Conservation (phyloP, 2,113 vertebrate genomes). For the Apodemus speciosus region DNA sequence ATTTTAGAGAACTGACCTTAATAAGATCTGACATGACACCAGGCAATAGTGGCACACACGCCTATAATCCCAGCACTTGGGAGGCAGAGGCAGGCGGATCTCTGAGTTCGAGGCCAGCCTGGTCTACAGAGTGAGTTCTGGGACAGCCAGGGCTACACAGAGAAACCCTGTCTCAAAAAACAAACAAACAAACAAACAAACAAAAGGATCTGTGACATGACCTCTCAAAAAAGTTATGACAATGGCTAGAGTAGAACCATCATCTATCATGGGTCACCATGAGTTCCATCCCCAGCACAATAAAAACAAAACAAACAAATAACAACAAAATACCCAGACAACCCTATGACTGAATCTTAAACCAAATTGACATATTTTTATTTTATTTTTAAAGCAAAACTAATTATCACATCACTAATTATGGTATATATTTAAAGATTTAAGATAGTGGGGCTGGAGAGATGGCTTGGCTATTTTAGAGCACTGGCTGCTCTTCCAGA, state of each 20-base stretch:
- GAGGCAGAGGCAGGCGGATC: too few species aligned
- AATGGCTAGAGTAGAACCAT: neutral
- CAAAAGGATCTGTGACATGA: too few species aligned
- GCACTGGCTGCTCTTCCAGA: too few species aligned
- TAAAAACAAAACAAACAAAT: neutral
- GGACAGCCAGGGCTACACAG: too few species aligned
- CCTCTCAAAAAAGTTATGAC: neutral
- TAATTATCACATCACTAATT: neutral
- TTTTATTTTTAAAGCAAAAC: slow-evolving; percentile 42
- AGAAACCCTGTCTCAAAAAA: too few species aligned
- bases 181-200: too few species aligned
- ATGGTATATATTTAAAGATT: slow-evolving; percentile 38
- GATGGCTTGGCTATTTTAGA: too few species aligned
- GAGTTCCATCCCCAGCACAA: neutral
- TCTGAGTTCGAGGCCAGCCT: too few species aligned
- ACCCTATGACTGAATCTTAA: neutral
- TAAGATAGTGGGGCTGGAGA: neutral
- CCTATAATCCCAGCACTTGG: too few species aligned
- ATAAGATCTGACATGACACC: too few species aligned
- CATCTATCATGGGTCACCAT: neutral
- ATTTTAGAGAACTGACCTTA: slow-evolving; percentile 39
- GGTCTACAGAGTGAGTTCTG: too few species aligned
- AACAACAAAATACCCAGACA: neutral
- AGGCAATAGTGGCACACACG: too few species aligned
- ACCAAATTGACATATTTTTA: neutral